Conservation (phyloP, 2,797 vertebrate species). For the Lacerta agilis region DNA sequence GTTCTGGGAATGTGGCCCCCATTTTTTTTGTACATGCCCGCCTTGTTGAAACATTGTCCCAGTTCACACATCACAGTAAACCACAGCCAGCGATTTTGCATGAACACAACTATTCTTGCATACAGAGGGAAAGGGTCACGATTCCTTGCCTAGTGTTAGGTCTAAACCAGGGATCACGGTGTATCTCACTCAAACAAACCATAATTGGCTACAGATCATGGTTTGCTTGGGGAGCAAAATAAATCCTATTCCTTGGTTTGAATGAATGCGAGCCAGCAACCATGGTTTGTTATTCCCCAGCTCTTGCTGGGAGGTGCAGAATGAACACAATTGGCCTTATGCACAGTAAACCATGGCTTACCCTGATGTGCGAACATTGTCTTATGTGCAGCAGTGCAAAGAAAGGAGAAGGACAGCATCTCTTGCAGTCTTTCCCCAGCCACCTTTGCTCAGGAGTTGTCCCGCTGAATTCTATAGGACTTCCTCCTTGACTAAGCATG, state of each 20-base stretch:
- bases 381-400: slow-evolving; percentile 1
- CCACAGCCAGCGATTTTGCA: neutral
- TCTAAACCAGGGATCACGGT: neutral
- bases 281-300: neutral
- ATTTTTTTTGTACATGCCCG: neutral
- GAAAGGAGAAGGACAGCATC: slow-evolving; percentile 7
- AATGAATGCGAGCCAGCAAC: too few relatives aligned
- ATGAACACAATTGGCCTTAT: neutral
- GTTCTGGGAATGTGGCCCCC: neutral
- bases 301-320: neutral
- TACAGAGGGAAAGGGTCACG: too few relatives aligned
- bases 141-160: neutral
- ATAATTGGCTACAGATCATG: too few relatives aligned
- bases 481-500: neutral
- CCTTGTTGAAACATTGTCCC: slow-evolving; percentile 11
- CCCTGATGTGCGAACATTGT: neutral
- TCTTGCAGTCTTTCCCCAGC: neutral
- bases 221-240: too few relatives aligned
- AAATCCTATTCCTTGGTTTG: too few relatives aligned
- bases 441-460: neutral
- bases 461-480: neutral
- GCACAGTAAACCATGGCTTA: neutral
- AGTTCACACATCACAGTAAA: neutral
- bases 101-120: too few relatives aligned
- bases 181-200: neutral